Evolutionary conservation across 1,140 invertebrate genomes (phyloP).

Genomic region (Drosophila truncata): DNA sequence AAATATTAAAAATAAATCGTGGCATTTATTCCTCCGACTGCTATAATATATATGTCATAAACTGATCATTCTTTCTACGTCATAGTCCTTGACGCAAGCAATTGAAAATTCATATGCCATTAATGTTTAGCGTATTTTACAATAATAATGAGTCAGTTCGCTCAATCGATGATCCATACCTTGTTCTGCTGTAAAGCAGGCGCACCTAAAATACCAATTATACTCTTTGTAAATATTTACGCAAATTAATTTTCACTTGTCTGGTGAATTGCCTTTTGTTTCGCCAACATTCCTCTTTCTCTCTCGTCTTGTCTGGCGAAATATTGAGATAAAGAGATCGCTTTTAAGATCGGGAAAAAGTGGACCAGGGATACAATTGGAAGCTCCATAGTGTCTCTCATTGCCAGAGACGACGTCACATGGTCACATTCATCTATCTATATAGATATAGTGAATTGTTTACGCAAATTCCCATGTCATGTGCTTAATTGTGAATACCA

Average conservation of each 20-base stretch:
- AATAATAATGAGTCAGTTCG: slow-evolving; percentile 44
- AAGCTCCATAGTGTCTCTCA: slow-evolving; percentile 33
- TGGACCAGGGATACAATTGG: slow-evolving; percentile 60
- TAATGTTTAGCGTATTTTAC: slow-evolving; percentile 8
- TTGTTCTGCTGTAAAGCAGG: slow-evolving; percentile 37
- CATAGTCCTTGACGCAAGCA: slow-evolving; percentile 40
- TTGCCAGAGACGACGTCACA: slow-evolving; percentile 56
- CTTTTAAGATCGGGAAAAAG: slow-evolving; percentile 42
- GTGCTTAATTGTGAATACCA: slow-evolving; percentile 51
- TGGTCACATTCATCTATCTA: not conserved
- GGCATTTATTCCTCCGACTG: not conserved
- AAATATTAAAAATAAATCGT: not conserved
- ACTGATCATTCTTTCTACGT: not conserved
- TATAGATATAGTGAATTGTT: slow-evolving; percentile 16
- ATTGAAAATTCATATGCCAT: slow-evolving; percentile 28
- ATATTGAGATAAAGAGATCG: slow-evolving; percentile 57
- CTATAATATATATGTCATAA: slow-evolving; percentile 3
- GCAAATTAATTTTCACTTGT: slow-evolving; percentile 64
- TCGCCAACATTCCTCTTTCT: slow-evolving; percentile 23
- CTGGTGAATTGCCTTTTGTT: slow-evolving; percentile 49
- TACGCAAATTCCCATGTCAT: slow-evolving; percentile 59
- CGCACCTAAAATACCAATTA: slow-evolving; percentile 69
- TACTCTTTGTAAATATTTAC: slow-evolving; percentile 71
- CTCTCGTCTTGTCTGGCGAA: slow-evolving; percentile 20
- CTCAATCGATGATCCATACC: slow-evolving; percentile 29